Percentiles rank a stretch among this genome's conserved stretches.
Conservation (phyloP, 2,797 vertebrate genomes). For the Labeo calbasu region DNA sequence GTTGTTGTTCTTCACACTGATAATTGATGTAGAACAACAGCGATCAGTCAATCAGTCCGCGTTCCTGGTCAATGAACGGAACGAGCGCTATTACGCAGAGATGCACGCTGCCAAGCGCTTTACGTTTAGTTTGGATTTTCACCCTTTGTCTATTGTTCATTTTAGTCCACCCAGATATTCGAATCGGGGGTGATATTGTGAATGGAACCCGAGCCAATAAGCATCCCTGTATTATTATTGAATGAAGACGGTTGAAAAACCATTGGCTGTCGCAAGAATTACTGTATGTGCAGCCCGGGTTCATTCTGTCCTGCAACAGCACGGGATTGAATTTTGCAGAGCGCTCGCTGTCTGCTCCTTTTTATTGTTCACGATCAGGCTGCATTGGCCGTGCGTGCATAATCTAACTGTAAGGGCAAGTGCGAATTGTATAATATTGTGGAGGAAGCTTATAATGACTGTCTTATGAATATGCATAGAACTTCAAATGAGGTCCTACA, state of each 20-base stretch:
- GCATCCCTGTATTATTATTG: slow-evolving; percentile 16
- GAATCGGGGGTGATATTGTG: slow-evolving; percentile 25
- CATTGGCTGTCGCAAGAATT: slow-evolving; percentile 38
- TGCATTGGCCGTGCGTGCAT: slow-evolving; percentile 34
- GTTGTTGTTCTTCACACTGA: not conserved
- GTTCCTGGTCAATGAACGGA: slow-evolving; percentile 34
- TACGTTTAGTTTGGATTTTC: slow-evolving; percentile 2
- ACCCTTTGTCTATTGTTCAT: slow-evolving; percentile 30
- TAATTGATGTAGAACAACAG: slow-evolving; percentile 25
- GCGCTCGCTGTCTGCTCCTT: not conserved
- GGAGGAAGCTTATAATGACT: not conserved
- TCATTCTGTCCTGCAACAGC: slow-evolving; percentile 38
- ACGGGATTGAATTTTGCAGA: slow-evolving; percentile 12
- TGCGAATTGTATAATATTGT: not conserved
- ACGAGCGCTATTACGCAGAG: slow-evolving; percentile 33
- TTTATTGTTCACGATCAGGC: slow-evolving; percentile 35
- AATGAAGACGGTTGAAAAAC: slow-evolving; percentile 33
- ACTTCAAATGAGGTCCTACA: not conserved
- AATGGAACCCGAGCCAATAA: slow-evolving; percentile 40
- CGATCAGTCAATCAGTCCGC: slow-evolving; percentile 4
- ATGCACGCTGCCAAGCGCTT: slow-evolving; percentile 7
- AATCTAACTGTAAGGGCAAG: slow-evolving; percentile 14
- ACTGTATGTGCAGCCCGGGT: not conserved
- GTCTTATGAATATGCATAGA: not conserved
- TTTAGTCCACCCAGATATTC: slow-evolving; percentile 28